A percentile compares a stretch with the other conserved stretches of the same genome.
Evolutionary conservation across 2,797 vertebrate species (phyloP).

Genomic region (Zalophus californianus): DNA sequence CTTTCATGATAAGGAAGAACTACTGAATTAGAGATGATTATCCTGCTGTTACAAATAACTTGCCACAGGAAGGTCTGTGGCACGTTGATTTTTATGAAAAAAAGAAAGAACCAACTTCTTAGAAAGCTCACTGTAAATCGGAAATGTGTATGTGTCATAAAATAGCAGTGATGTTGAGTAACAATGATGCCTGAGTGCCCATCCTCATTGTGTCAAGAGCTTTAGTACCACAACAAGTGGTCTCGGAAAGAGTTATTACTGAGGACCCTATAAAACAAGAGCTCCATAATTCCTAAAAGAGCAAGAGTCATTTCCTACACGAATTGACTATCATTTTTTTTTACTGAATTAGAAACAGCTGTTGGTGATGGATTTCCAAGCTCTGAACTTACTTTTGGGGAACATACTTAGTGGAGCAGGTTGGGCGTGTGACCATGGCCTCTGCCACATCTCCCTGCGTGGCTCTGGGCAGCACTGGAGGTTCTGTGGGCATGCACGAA

Average conservation of each 20-base stretch:
- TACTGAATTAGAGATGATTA: neutral
- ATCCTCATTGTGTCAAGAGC: neutral
- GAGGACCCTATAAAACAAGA: neutral
- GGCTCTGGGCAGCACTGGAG: neutral
- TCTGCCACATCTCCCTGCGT: neutral
- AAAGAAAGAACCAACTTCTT: neutral
- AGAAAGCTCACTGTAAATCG: neutral
- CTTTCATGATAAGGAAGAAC: neutral
- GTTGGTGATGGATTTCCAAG: fast-evolving
- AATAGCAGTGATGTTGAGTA: neutral
- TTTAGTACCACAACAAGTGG: neutral
- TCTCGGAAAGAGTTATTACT: neutral
- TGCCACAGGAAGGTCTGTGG: neutral
- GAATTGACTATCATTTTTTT: neutral
- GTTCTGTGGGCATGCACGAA: neutral
- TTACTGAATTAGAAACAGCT: neutral
- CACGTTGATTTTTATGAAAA: neutral
- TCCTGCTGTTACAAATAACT: neutral
- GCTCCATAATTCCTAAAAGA: neutral
- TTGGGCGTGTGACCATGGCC: neutral
- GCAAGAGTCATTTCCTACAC: too few relatives aligned
- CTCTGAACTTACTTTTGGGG: neutral
- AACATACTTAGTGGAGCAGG: neutral
- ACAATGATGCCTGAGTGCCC: neutral
- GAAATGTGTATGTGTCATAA: neutral